Evolutionary conservation across 64 coral and sea anemone species (phyloP).

Genomic region (Trachythela sp.): DNA sequence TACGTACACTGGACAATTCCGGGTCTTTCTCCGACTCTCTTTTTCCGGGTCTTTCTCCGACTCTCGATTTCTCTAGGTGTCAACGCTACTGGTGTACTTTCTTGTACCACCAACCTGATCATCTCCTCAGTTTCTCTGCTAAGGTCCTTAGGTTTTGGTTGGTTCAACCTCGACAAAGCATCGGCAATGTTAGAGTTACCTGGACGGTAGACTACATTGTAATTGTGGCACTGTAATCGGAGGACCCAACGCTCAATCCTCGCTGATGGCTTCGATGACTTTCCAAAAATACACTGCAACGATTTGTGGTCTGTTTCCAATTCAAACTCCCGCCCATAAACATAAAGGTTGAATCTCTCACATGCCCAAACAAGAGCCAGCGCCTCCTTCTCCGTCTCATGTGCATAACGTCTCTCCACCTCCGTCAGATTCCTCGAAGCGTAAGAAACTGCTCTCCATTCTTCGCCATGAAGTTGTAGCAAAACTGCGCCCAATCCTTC

Average conservation of each 20-base stretch:
- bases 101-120: conserved; percentile 19
- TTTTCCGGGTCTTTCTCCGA: no score
- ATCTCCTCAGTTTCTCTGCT: conserved; percentile 45
- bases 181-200: background rate
- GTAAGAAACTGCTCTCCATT: background rate
- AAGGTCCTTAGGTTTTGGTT: conserved; percentile 6
- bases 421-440: background rate
- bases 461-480: background rate
- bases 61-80: background rate
- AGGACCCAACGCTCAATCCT: background rate
- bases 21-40: conserved; percentile 30
- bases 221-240: background rate
- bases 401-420: background rate
- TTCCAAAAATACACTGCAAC: background rate
- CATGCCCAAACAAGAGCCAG: background rate
- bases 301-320: conserved; percentile 1
- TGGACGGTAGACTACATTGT: background rate
- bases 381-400: background rate
- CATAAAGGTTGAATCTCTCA: background rate
- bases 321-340: background rate
- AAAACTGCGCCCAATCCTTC: background rate
- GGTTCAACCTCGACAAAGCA: conserved; percentile 21
- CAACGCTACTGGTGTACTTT: conserved; percentile 22
- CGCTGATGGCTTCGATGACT: background rate
- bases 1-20: conserved; percentile 31